Evolutionary conservation across 1,140 invertebrate genomes (phyloP).

Genomic region (Drosophila arawakana): DNA sequence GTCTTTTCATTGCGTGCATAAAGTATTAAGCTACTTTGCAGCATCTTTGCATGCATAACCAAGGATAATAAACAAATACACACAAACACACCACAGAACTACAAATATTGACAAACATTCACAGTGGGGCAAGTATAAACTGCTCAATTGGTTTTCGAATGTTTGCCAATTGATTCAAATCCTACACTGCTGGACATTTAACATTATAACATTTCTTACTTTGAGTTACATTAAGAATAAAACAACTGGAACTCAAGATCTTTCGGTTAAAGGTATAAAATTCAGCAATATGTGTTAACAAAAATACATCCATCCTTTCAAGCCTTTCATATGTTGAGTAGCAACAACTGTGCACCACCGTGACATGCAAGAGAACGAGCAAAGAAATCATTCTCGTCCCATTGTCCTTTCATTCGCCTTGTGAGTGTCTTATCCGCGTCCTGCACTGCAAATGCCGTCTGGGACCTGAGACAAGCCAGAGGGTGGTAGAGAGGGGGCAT

Average conservation of each 20-base stretch:
- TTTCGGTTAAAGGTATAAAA: too few species aligned
- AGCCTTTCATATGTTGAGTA: neutral
- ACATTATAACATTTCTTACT: too few species aligned
- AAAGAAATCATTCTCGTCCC: neutral
- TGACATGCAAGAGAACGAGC: neutral
- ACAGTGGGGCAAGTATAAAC: constrained; percentile 3
- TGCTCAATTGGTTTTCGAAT: neutral
- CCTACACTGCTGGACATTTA: too few species aligned
- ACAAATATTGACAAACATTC: constrained; percentile 2
- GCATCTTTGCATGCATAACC: constrained; percentile 81
- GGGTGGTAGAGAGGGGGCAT: too few species aligned
- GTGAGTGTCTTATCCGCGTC: constrained; percentile 21
- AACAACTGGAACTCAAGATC: too few species aligned
- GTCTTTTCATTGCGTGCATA: constrained; percentile 82
- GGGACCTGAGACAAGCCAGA: neutral
- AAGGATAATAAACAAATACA: constrained; percentile 76
- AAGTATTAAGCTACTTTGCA: constrained; percentile 83
- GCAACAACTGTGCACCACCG: neutral
- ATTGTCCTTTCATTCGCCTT: constrained; percentile 5
- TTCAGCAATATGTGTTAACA: too few species aligned
- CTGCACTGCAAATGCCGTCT: constrained; percentile 13
- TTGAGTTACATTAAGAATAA: too few species aligned
- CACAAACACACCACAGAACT: constrained; percentile 2
- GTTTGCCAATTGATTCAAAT: neutral
- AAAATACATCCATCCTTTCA: too few species aligned